Conservation (phyloP, 2,797 vertebrate species). For the Phrynocephalus forsythii region DNA sequence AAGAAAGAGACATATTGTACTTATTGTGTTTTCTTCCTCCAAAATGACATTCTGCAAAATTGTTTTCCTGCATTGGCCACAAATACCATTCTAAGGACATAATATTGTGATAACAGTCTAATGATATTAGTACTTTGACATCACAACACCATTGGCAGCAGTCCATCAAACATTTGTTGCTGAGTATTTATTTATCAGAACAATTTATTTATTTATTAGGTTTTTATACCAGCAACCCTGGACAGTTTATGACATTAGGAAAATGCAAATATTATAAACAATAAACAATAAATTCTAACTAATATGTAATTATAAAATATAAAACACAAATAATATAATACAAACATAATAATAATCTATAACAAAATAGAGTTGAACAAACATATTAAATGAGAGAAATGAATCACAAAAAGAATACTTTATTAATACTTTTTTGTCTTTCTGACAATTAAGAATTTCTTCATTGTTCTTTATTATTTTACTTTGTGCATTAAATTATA, state of each 20-base stretch:
- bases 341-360: too few species aligned
- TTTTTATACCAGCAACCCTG: too few species aligned
- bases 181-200: background rate
- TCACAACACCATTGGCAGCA: background rate
- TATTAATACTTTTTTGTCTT: background rate
- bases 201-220: background rate
- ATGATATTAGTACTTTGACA: background rate
- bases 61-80: background rate
- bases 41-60: background rate
- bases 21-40: background rate
- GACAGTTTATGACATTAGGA: too few species aligned
- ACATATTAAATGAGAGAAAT: too few species aligned
- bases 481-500: background rate
- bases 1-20: conserved; percentile 19
- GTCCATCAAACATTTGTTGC: background rate
- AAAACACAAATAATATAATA: too few species aligned
- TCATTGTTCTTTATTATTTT: background rate
- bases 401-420: too few species aligned
- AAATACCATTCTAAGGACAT: background rate
- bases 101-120: background rate
- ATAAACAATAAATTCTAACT: too few species aligned
- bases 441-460: too few species aligned
- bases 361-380: too few species aligned
- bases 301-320: too few species aligned
- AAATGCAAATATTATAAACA: too few species aligned